A percentile compares a stretch with the other conserved stretches of the same genome.
These are phyloP conservation scores for Phalacrocorax carbo DNA, from an alignment of 2,113 vertebrate species.

Conservation along the genomic window DNA sequence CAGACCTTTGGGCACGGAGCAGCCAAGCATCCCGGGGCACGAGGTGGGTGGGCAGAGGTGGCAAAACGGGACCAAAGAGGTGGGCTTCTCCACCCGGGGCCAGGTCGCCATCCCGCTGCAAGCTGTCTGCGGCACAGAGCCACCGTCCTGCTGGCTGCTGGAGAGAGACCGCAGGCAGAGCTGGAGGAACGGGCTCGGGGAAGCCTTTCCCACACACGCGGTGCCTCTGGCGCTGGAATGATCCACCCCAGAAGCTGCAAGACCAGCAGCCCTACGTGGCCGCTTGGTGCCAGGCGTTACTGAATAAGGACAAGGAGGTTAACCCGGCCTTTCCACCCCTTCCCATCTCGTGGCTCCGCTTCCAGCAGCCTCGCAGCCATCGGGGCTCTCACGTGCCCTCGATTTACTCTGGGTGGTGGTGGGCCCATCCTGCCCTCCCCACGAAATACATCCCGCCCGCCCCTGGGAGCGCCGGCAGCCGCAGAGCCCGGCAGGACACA, in stretches of 20 bases:
- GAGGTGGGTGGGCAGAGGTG: not conserved
- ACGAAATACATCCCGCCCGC: not conserved
- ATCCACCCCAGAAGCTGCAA: not conserved
- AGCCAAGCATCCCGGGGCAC: not conserved
- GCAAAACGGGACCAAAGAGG: not conserved
- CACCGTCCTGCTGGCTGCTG: accelerated
- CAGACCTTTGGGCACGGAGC: not conserved
- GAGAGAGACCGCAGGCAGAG: not conserved
- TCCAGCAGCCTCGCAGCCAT: not conserved
- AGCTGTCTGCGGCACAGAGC: not conserved
- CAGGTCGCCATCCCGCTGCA: accelerated
- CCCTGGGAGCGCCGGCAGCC: not conserved
- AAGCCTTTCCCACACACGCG: not conserved
- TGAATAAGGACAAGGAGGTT: slow-evolving; percentile 12
- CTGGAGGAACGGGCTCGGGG: not conserved
- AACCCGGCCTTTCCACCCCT: accelerated
- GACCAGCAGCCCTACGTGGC: not conserved
- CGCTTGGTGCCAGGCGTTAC: accelerated
- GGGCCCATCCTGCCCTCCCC: not conserved
- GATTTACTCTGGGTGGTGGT: not conserved
- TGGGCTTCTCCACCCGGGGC: not conserved
- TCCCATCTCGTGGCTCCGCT: not conserved
- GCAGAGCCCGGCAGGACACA: not conserved
- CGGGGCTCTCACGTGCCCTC: not conserved
- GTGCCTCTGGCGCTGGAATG: not conserved